Conservation (phyloP, 2,797 vertebrate genomes). For the Sparus aurata region DNA sequence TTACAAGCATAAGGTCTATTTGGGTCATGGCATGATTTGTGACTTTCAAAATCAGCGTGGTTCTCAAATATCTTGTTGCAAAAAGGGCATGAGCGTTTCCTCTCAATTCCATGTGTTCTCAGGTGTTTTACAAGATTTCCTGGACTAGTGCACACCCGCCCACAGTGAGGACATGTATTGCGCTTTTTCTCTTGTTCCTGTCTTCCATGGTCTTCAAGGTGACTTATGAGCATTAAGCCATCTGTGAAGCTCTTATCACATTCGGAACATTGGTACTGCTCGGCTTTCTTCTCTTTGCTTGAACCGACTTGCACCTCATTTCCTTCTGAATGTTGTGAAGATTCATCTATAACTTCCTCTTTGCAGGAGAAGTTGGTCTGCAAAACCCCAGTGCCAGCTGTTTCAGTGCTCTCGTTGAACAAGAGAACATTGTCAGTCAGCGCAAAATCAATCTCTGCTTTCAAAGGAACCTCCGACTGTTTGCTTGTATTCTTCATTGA, state of each 20-base stretch:
- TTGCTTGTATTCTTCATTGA: conserved; percentile 20
- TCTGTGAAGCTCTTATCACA: conserved; percentile 87
- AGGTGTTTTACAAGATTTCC: conserved; percentile 80
- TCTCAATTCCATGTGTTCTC: conserved; percentile 67
- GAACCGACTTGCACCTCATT: conserved; percentile 34
- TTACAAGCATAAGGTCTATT: conserved; percentile 78
- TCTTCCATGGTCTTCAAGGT: conserved; percentile 87
- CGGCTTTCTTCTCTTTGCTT: conserved; percentile 60
- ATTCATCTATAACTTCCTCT: conserved; percentile 61
- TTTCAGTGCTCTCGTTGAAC: conserved; percentile 73
- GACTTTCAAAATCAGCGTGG: conserved; percentile 76
- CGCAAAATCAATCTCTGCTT: conserved; percentile 74
- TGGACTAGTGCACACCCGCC: conserved; percentile 67
- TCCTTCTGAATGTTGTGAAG: conserved; percentile 30
- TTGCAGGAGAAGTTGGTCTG: conserved; percentile 81
- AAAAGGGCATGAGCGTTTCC: conserved; percentile 67
- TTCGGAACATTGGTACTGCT: conserved; percentile 88
- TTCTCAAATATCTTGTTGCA: conserved; percentile 72
- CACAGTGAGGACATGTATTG: conserved; percentile 78
- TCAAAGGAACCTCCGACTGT: conserved; percentile 52
- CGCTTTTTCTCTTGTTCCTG: conserved; percentile 79
- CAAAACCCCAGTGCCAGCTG: conserved; percentile 74
- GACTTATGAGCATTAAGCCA: conserved; percentile 88
- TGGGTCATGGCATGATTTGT: conserved; percentile 78
- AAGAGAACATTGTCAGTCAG: conserved; percentile 73